Evolutionary conservation across 2,888 invertebrate species (phyloP).

Genomic region (Chaitophorus viminalis): DNA sequence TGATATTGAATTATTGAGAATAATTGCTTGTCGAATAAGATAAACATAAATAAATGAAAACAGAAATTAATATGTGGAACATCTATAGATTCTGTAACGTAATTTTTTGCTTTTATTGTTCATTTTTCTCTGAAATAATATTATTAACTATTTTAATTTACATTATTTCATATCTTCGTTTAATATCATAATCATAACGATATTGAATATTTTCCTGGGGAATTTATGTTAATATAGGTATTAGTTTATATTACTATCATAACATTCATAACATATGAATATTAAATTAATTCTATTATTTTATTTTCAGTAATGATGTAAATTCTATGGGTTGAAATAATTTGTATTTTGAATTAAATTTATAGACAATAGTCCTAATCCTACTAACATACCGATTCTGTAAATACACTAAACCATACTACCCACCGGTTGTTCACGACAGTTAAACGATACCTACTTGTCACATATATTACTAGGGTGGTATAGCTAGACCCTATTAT

Average conservation of each 20-base stretch:
- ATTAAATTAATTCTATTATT: neutral
- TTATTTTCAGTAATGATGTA: neutral
- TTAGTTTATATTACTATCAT: neutral
- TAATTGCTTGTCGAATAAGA: neutral
- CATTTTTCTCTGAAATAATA: neutral
- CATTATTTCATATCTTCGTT: neutral
- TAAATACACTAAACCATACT: slow-evolving; percentile 18
- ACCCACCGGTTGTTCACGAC: slow-evolving; percentile 23
- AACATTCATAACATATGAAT: too few species aligned
- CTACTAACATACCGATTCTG: neutral
- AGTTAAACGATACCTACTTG: neutral
- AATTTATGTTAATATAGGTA: neutral
- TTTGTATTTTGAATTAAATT: neutral
- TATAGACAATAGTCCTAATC: neutral
- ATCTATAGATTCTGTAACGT: neutral
- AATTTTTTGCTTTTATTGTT: neutral
- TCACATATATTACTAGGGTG: neutral
- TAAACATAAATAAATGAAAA: neutral
- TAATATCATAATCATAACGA: neutral
- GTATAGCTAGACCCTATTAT: neutral
- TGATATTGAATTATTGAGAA: neutral
- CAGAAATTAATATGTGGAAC: neutral
- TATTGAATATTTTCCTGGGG: neutral
- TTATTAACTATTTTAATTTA: neutral
- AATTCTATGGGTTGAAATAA: slow-evolving; percentile 9